These are phyloP conservation scores for Mus caroli DNA, from an alignment of 2,797 vertebrate genomes.

Conservation along the genomic window DNA sequence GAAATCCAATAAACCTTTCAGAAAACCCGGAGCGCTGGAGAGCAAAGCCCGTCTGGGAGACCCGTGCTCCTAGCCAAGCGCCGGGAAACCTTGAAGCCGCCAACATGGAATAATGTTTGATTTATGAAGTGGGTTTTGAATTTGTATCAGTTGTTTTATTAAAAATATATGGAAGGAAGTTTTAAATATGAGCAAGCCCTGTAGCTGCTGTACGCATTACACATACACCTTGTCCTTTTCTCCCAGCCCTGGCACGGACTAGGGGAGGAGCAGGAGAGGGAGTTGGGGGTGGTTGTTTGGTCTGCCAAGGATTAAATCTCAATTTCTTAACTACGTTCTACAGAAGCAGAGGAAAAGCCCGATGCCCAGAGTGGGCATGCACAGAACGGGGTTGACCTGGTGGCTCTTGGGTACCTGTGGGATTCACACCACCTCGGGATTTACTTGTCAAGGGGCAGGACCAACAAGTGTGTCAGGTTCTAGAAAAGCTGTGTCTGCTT, in stretches of 20 bases:
- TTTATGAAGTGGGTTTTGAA: conserved; percentile 94
- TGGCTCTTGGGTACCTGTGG: conserved; percentile 38
- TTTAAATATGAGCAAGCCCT: conserved; percentile 90
- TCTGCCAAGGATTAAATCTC: conserved; percentile 87
- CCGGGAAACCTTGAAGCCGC: conserved; percentile 90
- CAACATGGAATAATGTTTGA: conserved; percentile 93
- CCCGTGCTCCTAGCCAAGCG: conserved; percentile 84
- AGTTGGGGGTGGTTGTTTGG: conserved; percentile 86
- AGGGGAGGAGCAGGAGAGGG: conserved; percentile 68
- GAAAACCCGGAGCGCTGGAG: conserved; percentile 90
- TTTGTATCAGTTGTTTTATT: conserved; percentile 94
- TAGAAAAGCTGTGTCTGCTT: background rate
- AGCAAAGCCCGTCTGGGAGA: conserved; percentile 87
- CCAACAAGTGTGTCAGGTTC: background rate
- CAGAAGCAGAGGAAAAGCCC: conserved; percentile 71
- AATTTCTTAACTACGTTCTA: conserved; percentile 77
- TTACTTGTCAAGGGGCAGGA: conserved; percentile 73
- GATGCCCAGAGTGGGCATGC: accelerated
- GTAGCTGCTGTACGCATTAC: conserved; percentile 83
- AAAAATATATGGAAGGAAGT: conserved; percentile 94
- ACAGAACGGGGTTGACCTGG: background rate
- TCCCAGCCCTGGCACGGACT: conserved; percentile 77
- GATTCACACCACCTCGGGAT: background rate
- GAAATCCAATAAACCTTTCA: conserved; percentile 99
- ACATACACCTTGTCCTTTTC: conserved; percentile 76